A percentile compares a stretch with the other conserved stretches of the same genome.
Evolutionary conservation across 2,113 vertebrate species (phyloP).

Genomic region (Perognathus longimembris): DNA sequence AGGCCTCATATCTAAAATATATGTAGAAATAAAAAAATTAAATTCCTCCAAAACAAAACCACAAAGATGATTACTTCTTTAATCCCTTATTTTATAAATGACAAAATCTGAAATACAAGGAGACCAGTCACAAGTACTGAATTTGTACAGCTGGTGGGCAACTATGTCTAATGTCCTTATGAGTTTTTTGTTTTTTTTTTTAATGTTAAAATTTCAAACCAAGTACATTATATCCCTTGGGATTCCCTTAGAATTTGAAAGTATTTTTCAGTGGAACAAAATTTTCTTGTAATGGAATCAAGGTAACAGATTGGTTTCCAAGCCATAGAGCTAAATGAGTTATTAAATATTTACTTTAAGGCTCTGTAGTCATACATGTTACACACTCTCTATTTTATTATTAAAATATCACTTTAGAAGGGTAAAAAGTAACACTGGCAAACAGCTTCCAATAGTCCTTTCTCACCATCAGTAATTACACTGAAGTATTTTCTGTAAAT

Average conservation of each 20-base stretch:
- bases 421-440: background rate
- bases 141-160: background rate
- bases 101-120: too few species aligned
- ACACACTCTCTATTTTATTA: slow-evolving; percentile 60
- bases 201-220: slow-evolving; percentile 39
- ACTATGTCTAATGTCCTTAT: background rate
- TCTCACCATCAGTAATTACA: slow-evolving; percentile 59
- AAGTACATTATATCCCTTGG: background rate
- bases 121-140: background rate
- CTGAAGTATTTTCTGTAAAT: slow-evolving; percentile 41
- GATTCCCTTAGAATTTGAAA: slow-evolving; percentile 39
- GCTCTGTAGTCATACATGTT: background rate
- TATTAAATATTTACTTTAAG: slow-evolving; percentile 16
- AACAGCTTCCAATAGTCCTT: slow-evolving; percentile 48
- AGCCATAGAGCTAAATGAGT: slow-evolving; percentile 25
- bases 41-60: too few species aligned
- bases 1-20: too few species aligned
- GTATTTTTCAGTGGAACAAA: slow-evolving; percentile 29
- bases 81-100: background rate
- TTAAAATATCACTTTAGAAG: background rate
- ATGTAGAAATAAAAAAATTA: too few species aligned
- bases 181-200: too few species aligned
- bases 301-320: background rate
- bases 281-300: slow-evolving; percentile 41
- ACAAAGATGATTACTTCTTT: background rate